Conservation (phyloP, 2,797 vertebrate species). For the Serranus cabrilla region DNA sequence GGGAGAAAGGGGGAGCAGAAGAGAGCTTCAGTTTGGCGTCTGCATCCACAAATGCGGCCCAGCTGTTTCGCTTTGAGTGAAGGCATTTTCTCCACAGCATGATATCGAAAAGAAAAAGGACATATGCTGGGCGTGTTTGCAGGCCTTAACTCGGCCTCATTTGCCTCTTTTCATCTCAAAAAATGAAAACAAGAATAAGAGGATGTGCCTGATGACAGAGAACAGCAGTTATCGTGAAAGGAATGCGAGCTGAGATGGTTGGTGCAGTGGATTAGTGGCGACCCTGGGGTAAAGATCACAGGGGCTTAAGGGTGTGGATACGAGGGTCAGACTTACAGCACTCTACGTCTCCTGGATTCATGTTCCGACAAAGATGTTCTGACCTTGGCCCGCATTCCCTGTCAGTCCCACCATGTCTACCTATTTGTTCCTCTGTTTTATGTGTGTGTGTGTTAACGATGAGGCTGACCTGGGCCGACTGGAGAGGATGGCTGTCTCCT, state of each 20-base stretch:
- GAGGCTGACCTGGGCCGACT: constrained; percentile 84
- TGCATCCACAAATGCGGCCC: constrained; percentile 67
- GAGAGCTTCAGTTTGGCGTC: constrained; percentile 52
- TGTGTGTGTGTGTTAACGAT: constrained; percentile 36
- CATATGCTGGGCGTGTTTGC: constrained; percentile 55
- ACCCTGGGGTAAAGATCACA: constrained; percentile 68
- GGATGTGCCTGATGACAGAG: constrained; percentile 59
- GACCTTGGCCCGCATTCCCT: constrained; percentile 58
- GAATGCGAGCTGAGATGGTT: constrained; percentile 66
- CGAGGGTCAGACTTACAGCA: constrained; percentile 57
- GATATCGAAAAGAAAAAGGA: constrained; percentile 66
- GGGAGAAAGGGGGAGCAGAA: not conserved
- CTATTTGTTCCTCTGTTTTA: constrained; percentile 10
- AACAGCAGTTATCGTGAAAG: constrained; percentile 58
- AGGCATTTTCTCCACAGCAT: constrained; percentile 55
- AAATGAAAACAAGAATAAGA: constrained; percentile 62
- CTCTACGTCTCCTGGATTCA: constrained; percentile 45
- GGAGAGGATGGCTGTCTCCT: constrained; percentile 80
- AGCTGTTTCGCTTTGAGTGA: constrained; percentile 70
- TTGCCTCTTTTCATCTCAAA: constrained; percentile 68
- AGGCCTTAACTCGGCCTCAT: constrained; percentile 33
- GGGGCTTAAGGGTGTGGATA: constrained; percentile 57
- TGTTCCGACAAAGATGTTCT: constrained; percentile 56
- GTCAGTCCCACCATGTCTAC: constrained; percentile 33
- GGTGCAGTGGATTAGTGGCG: constrained; percentile 65